phyloP scores from a whole-genome alignment of 2,113 vertebrate species.

The Chionomys nivalis region DNA sequence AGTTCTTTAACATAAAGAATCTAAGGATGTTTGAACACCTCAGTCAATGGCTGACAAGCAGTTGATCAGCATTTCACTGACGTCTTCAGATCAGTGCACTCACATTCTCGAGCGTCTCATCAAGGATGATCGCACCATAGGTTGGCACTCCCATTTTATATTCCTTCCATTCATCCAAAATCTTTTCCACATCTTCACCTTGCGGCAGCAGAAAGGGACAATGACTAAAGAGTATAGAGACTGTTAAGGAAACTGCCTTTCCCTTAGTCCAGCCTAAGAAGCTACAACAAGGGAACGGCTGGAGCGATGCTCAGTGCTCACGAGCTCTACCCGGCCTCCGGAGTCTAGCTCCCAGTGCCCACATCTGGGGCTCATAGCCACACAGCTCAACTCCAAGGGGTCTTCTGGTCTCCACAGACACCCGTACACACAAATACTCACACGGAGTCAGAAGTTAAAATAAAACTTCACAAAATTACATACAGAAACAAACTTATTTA shows the following conservation, averaged over 20 bases:
- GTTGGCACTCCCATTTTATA: slow-evolving; percentile 99
- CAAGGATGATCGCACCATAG: slow-evolving; percentile 98
- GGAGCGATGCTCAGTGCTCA: background rate
- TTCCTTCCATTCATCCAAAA: slow-evolving; percentile 98
- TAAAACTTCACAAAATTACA: background rate
- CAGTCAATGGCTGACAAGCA: too few relatives aligned
- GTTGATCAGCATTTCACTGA: background rate
- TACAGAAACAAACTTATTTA: background rate
- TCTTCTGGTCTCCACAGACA: background rate
- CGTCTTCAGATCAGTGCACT: slow-evolving; percentile 77
- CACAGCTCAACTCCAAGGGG: background rate
- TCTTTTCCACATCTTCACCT: slow-evolving; percentile 97
- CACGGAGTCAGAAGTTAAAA: background rate
- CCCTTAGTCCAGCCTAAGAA: background rate
- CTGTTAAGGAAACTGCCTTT: slow-evolving; percentile 87
- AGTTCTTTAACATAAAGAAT: background rate
- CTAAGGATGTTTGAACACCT: slow-evolving; percentile 25
- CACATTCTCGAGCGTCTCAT: slow-evolving; percentile 96
- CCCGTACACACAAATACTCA: background rate
- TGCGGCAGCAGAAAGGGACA: slow-evolving; percentile 98
- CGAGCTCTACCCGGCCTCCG: too few relatives aligned
- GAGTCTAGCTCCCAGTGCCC: background rate
- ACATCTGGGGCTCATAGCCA: background rate
- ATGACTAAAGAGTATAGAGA: slow-evolving; percentile 93
- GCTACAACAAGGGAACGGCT: background rate